These are phyloP conservation scores for Enteromius treurensis DNA, from an alignment of 2,797 vertebrate genomes.

Conservation along the genomic window DNA sequence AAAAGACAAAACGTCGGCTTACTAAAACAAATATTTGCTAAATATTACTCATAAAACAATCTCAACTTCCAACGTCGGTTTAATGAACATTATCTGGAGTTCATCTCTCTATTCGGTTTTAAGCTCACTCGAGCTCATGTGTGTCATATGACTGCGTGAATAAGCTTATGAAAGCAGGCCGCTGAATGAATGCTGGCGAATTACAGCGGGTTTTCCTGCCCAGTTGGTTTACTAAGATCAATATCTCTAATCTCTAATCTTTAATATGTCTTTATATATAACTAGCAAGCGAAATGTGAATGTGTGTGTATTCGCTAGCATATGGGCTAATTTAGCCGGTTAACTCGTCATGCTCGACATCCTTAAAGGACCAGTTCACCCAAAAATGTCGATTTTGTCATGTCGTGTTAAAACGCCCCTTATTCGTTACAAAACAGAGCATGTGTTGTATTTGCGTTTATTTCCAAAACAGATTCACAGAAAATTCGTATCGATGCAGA, in stretches of 20 bases:
- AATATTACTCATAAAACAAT: not conserved
- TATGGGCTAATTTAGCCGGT: constrained; percentile 12
- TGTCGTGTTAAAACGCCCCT: not conserved
- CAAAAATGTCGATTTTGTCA: not conserved
- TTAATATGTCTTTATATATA: not conserved
- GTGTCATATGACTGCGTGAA: constrained; percentile 49
- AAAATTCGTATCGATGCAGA: not conserved
- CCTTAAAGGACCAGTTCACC: constrained; percentile 31
- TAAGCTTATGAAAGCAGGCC: constrained; percentile 32
- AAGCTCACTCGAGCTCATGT: constrained; percentile 18
- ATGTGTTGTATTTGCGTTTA: not conserved
- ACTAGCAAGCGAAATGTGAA: not conserved
- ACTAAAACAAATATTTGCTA: not conserved
- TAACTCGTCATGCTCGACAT: constrained; percentile 14
- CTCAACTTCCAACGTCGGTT: not conserved
- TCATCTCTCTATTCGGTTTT: not conserved
- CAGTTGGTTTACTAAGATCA: not conserved
- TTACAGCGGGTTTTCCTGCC: not conserved
- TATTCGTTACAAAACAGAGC: not conserved
- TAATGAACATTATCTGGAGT: not conserved
- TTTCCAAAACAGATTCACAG: too few species aligned
- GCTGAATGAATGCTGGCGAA: not conserved
- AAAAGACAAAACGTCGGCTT: not conserved
- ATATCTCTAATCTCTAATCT: not conserved
- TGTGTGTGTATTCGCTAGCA: constrained; percentile 6